These are phyloP conservation scores for Anodontia alba DNA, from an alignment of 2,888 invertebrate species.

Conservation along the genomic window DNA sequence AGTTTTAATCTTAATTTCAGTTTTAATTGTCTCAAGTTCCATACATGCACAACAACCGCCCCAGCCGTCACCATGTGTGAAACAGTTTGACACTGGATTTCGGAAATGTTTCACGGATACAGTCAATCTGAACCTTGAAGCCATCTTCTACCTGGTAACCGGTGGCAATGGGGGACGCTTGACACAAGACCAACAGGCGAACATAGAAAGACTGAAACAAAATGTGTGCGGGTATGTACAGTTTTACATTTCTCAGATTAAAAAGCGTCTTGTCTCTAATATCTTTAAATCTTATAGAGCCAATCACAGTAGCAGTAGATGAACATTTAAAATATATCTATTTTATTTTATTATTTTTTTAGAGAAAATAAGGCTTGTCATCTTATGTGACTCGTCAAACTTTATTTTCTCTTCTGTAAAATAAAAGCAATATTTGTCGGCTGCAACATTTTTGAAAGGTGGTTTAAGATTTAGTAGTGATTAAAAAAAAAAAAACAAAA, in stretches of 20 bases:
- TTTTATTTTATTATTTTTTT: too few relatives aligned
- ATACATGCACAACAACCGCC: slow-evolving; percentile 38
- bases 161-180: slow-evolving; percentile 66
- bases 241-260: too few relatives aligned
- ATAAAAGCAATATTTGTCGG: too few relatives aligned
- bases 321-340: too few relatives aligned
- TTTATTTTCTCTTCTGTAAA: too few relatives aligned
- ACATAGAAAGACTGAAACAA: slow-evolving; percentile 44
- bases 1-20: slow-evolving; percentile 38
- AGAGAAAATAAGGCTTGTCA: too few relatives aligned
- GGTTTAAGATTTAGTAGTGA: too few relatives aligned
- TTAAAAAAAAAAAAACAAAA: too few relatives aligned
- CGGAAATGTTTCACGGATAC: slow-evolving; percentile 64
- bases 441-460: too few relatives aligned
- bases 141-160: slow-evolving; percentile 67
- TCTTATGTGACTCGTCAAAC: too few relatives aligned
- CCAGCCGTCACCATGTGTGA: slow-evolving; percentile 49
- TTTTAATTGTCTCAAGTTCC: slow-evolving; percentile 38
- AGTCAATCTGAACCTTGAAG: slow-evolving; percentile 62
- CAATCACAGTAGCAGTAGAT: too few relatives aligned
- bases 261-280: background rate
- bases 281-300: too few relatives aligned
- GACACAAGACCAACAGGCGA: slow-evolving; percentile 55
- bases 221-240: slow-evolving; percentile 62
- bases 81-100: slow-evolving; percentile 61